Conservation (phyloP, 2,797 vertebrate genomes). For the Enteromius fasciolatus region DNA sequence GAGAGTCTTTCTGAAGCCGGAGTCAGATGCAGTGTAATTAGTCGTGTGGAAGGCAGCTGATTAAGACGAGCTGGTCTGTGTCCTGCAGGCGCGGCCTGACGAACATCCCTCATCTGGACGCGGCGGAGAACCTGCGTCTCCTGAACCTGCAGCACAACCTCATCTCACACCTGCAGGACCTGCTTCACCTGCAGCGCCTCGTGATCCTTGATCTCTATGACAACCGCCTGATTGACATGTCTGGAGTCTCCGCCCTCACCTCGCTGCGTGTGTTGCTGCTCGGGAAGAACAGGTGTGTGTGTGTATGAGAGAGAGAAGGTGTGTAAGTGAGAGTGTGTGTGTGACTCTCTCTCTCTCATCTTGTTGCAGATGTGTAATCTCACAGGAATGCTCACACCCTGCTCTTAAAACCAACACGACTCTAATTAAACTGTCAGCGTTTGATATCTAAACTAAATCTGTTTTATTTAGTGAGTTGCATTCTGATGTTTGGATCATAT, state of each 20-base stretch:
- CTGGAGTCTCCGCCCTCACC: conserved; percentile 83
- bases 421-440: conserved; percentile 26
- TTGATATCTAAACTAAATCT: conserved; percentile 25
- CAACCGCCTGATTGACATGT: conserved; percentile 91
- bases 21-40: not conserved
- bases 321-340: not conserved
- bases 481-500: not conserved
- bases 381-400: conserved; percentile 30
- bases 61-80: not conserved
- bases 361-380: not conserved
- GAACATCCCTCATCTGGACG: conserved; percentile 84
- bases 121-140: conserved; percentile 83
- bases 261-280: conserved; percentile 88
- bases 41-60: not conserved
- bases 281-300: conserved; percentile 91
- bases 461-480: not conserved
- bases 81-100: conserved; percentile 81
- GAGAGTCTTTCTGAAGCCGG: conserved; percentile 53
- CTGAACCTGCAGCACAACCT: conserved; percentile 93
- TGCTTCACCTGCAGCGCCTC: conserved; percentile 86
- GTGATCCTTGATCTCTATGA: conserved; percentile 91
- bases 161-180: conserved; percentile 86
- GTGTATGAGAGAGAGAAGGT: not conserved
- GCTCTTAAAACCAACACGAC: conserved; percentile 13
- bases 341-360: not conserved